These are phyloP conservation scores for Philonicus albiceps DNA, from an alignment of 2,888 invertebrate genomes.

Conservation along the genomic window DNA sequence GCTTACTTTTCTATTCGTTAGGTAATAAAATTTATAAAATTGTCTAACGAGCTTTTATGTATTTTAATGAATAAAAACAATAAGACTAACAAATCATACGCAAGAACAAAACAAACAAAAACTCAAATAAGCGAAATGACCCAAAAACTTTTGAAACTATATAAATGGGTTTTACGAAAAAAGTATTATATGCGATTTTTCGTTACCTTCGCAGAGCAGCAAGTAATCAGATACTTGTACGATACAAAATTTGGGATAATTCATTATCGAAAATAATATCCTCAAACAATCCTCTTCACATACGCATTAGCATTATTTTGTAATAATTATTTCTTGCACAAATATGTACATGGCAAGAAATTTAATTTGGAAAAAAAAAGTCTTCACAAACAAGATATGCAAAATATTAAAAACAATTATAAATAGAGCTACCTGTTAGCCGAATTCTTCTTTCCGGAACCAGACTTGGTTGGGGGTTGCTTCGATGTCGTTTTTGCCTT, in stretches of 20 bases:
- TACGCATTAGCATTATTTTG: not conserved
- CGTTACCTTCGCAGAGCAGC: slow-evolving; percentile 27
- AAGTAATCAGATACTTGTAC: not conserved
- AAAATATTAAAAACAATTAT: not conserved
- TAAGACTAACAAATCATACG: not conserved
- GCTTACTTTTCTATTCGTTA: not conserved
- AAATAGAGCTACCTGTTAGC: slow-evolving; percentile 51
- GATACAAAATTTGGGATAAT: slow-evolving; percentile 10
- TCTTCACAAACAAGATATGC: not conserved
- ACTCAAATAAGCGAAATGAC: not conserved
- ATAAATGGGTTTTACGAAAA: not conserved
- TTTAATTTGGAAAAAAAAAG: not conserved
- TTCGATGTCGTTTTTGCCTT: slow-evolving; percentile 59
- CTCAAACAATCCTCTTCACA: not conserved
- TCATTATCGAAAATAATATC: not conserved
- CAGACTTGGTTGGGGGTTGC: slow-evolving; percentile 52
- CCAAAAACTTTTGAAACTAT: not conserved
- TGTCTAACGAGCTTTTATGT: not conserved
- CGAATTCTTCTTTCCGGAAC: slow-evolving; percentile 53
- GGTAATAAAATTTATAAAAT: not conserved
- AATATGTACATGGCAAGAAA: not conserved
- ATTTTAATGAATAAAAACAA: not conserved
- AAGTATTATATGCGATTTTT: slow-evolving; percentile 3
- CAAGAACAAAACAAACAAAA: not conserved
- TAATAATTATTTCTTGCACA: not conserved